Evolutionary conservation across 2,888 invertebrate species (phyloP).

Genomic region (Subacronicta megacephala): DNA sequence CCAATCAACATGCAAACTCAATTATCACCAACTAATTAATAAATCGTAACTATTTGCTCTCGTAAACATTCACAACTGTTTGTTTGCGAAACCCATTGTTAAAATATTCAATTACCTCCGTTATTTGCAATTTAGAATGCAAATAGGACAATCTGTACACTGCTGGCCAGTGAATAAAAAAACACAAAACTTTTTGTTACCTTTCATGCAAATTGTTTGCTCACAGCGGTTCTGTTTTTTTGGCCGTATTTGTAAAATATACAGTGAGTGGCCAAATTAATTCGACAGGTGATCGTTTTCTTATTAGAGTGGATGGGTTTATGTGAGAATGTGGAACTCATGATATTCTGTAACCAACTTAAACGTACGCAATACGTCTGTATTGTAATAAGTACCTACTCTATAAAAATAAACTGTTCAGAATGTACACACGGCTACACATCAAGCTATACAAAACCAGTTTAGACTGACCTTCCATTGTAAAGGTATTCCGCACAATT

Average conservation of each 20-base stretch:
- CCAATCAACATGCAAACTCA: slow-evolving; percentile 20
- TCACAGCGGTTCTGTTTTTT: slow-evolving; percentile 33
- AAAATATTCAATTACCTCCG: slow-evolving; percentile 44
- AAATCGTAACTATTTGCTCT: neutral
- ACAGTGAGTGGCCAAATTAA: slow-evolving; percentile 37
- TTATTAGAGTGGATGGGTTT: slow-evolving; percentile 58
- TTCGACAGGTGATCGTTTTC: slow-evolving; percentile 64
- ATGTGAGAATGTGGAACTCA: slow-evolving; percentile 33
- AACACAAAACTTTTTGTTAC: slow-evolving; percentile 39
- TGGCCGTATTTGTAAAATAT: slow-evolving; percentile 44
- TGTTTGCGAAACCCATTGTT: slow-evolving; percentile 16
- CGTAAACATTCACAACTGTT: slow-evolving; percentile 16
- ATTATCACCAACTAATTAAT: slow-evolving; percentile 19
- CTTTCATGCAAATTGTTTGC: slow-evolving; percentile 56
- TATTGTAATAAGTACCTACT: no score
- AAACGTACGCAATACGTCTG: no score
- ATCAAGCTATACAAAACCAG: no score
- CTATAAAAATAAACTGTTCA: no score
- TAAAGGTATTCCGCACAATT: no score
- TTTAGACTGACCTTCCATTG: no score
- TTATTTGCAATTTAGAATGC: slow-evolving; percentile 59
- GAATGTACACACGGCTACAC: no score
- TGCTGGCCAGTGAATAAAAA: slow-evolving; percentile 25
- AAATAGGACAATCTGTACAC: slow-evolving; percentile 50
- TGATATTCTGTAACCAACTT: no score